phyloP scores from a whole-genome alignment of 2,888 invertebrate genomes.

The Drosophila meridiana region DNA sequence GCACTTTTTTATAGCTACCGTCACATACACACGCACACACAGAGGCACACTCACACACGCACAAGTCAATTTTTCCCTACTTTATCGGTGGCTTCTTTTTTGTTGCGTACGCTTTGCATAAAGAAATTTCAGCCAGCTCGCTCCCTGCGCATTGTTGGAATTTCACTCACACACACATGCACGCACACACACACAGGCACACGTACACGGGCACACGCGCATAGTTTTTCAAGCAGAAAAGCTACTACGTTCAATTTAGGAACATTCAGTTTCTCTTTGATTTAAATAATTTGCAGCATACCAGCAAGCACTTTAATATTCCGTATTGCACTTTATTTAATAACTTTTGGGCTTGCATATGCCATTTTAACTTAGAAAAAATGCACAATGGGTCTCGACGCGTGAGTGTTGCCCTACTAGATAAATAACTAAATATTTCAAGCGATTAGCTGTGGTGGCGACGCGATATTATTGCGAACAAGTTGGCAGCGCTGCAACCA shows the following conservation, averaged over 20 bases:
- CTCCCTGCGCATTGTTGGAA: conserved; percentile 75
- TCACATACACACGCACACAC: conserved; percentile 25
- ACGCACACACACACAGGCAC: conserved; percentile 44
- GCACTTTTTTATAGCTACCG: conserved; percentile 57
- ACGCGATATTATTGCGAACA: background rate
- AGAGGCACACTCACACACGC: conserved; percentile 21
- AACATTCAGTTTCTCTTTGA: conserved; percentile 2
- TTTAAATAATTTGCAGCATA: conserved; percentile 21
- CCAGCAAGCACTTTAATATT: conserved; percentile 19
- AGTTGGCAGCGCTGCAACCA: background rate
- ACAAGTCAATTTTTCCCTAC: conserved; percentile 43
- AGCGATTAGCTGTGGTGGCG: conserved; percentile 20
- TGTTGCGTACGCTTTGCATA: conserved; percentile 64
- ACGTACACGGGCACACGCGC: conserved; percentile 43
- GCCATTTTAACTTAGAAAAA: conserved; percentile 62
- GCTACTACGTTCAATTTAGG: conserved; percentile 18
- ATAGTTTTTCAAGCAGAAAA: conserved; percentile 50
- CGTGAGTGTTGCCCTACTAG: conserved; percentile 46
- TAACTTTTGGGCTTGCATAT: conserved; percentile 31
- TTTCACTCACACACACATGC: conserved; percentile 61
- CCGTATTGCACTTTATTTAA: conserved; percentile 48
- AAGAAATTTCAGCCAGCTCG: conserved; percentile 66
- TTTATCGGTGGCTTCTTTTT: conserved; percentile 40
- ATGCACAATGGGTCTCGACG: conserved; percentile 56
- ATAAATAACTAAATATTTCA: conserved; percentile 23